Base-by-base conservation (phyloP, 2,888 invertebrate genomes). In the Spisula solida region DNA sequence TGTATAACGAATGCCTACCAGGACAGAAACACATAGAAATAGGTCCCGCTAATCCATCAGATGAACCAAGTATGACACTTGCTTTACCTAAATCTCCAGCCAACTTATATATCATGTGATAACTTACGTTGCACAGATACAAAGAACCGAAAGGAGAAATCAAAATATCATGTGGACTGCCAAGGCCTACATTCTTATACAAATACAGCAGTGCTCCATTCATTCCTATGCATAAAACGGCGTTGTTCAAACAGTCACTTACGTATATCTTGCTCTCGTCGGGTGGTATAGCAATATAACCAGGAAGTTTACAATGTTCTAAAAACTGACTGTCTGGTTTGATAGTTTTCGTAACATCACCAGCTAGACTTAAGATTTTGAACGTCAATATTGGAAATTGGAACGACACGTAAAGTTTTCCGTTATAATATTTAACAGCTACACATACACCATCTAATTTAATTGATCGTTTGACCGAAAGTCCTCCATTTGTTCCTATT, bases 211-310 rank as follows among this genome's bases (percentile, higher is more conserved):
- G 20, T 12, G 41, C 34, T 4, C 80, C 80, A 80, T 41, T 48
- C 48, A 80, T 80, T n/a, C 47, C 80, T 18, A 80, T n/a, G 8
- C 20, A 48, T 25, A 80, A 12, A 47, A 80, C 80, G n/a, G 20
- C 48, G 80, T 48, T 48, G 4, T 20, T 47, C 47, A 41, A 41
- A 41, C 20, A 18, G n/a, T 41, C 80, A n/a, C 41, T 41, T 47
- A 80, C 80, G n/a, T 48, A 80, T 18, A 80, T 48, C 18, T n/a
- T 80, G 20, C n/a, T 48, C 8, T 80, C 48, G n/a, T 80, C 80
- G 20, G 20, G 20, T 5, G 10, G 41, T 4, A 80, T n/a, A 12
- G 47, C 80, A 0, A 80, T 80, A 48, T 48, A 48, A 25, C 20
- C 20, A 0, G 80, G 80, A 34, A 48, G 18, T 20, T 18, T 41